Evolutionary conservation across 1,140 invertebrate genomes (phyloP).

Genomic region (Lanistes nyassanus): DNA sequence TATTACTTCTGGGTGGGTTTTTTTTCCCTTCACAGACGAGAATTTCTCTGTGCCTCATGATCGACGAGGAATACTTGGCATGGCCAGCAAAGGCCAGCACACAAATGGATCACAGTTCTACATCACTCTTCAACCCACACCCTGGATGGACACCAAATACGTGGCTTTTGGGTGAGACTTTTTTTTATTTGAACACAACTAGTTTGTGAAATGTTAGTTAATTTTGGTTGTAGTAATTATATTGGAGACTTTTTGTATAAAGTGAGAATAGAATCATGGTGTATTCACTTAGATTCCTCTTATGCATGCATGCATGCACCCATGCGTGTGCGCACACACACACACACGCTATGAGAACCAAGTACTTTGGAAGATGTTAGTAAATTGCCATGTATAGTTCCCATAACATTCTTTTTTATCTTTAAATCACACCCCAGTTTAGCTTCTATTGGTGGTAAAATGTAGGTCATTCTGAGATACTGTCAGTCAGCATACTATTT

Average conservation of each 20-base stretch:
- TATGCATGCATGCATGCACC: background rate
- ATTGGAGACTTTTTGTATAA: background rate
- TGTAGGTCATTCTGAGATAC: no score
- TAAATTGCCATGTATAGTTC: no score
- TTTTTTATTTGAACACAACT: background rate
- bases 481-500: background rate
- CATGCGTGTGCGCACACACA: background rate
- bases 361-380: no score
- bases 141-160: slow-evolving; percentile 68
- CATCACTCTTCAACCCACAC: slow-evolving; percentile 61
- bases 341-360: no score
- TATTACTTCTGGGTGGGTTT: background rate
- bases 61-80: slow-evolving; percentile 65
- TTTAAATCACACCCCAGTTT: no score
- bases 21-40: slow-evolving; percentile 65
- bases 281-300: background rate
- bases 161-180: slow-evolving; percentile 65
- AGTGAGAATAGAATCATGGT: background rate
- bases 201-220: background rate
- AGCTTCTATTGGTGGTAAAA: no score
- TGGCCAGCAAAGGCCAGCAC: slow-evolving; percentile 66
- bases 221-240: background rate
- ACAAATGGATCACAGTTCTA: slow-evolving; percentile 68
- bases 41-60: slow-evolving; percentile 63
- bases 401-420: no score